phyloP scores from a whole-genome alignment of 2,888 invertebrate genomes.

The Onchidella celtica region DNA sequence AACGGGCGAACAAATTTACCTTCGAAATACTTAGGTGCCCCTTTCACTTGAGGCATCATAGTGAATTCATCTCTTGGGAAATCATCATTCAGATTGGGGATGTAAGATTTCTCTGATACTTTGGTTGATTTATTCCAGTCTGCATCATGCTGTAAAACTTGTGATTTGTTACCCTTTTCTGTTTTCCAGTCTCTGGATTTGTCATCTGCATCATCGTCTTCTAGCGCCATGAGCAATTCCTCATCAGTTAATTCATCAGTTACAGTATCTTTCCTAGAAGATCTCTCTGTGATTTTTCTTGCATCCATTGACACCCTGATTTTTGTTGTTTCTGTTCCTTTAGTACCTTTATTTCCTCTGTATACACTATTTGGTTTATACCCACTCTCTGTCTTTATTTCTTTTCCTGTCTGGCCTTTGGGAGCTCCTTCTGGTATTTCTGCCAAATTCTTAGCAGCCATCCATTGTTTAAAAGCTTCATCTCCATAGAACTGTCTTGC shows the following conservation, averaged over 20 bases:
- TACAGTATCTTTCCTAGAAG: conserved; percentile 2
- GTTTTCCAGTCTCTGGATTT: conserved; percentile 9
- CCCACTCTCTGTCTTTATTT: conserved; percentile 45
- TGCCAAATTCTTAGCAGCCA: conserved; percentile 53
- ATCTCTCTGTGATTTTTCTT: conserved; percentile 35
- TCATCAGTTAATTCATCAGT: conserved; percentile 51
- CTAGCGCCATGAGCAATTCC: conserved; percentile 25
- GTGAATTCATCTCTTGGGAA: conserved; percentile 78
- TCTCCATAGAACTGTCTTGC: conserved; percentile 75
- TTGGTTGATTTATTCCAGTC: conserved; percentile 60
- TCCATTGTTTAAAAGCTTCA: conserved; percentile 74
- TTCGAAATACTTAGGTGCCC: conserved; percentile 68
- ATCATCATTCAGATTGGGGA: conserved; percentile 72
- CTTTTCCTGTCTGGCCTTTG: conserved; percentile 12
- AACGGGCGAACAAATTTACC: conserved; percentile 62
- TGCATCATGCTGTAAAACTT: conserved; percentile 30
- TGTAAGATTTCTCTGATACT: conserved; percentile 64
- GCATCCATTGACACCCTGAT: conserved; percentile 42
- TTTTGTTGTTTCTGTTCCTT: conserved; percentile 21
- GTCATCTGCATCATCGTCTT: conserved; percentile 7
- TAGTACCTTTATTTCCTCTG: neutral
- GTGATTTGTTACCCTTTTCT: neutral
- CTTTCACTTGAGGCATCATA: conserved; percentile 68
- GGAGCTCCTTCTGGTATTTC: conserved; percentile 22
- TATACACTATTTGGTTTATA: conserved; percentile 63